Conservation (phyloP, 64 coral and sea anemone species). For the Platygyra sinensis region DNA sequence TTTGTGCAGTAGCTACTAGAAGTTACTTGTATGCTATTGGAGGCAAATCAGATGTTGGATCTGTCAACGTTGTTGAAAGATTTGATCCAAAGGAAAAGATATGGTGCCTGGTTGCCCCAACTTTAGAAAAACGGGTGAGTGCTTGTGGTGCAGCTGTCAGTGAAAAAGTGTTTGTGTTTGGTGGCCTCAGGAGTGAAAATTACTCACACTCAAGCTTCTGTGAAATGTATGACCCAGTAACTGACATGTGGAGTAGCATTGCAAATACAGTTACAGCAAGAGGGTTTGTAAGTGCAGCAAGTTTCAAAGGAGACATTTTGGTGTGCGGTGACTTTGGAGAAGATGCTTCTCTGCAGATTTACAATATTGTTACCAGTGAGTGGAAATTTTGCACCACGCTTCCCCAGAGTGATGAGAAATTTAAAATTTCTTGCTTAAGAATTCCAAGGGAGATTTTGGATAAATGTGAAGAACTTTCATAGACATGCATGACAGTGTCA, state of each 20-base stretch:
- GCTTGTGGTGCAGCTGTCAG: constrained; percentile 36
- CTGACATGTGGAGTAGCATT: not conserved
- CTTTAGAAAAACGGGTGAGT: constrained; percentile 16
- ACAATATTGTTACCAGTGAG: not conserved
- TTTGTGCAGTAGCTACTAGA: constrained; percentile 54
- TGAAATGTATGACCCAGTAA: constrained; percentile 55
- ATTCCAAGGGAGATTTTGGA: not conserved
- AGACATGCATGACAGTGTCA: not conserved
- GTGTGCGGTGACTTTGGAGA: not conserved
- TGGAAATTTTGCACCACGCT: not conserved
- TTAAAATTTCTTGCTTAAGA: not conserved
- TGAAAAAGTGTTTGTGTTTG: constrained; percentile 51
- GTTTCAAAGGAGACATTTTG: not conserved
- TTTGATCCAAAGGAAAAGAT: constrained; percentile 32
- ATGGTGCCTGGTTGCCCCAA: constrained; percentile 41
- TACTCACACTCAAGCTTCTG: not conserved
- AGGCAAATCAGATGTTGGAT: constrained; percentile 16
- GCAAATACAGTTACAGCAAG: constrained; percentile 5
- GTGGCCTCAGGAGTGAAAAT: constrained; percentile 15
- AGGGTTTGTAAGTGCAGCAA: not conserved
- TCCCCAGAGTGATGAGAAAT: not conserved
- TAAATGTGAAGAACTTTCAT: not conserved
- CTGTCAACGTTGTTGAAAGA: constrained; percentile 43
- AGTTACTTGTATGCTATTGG: constrained; percentile 67
- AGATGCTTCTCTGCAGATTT: not conserved